phyloP scores from a whole-genome alignment of 2,888 invertebrate genomes.

The Spialia ferax region DNA sequence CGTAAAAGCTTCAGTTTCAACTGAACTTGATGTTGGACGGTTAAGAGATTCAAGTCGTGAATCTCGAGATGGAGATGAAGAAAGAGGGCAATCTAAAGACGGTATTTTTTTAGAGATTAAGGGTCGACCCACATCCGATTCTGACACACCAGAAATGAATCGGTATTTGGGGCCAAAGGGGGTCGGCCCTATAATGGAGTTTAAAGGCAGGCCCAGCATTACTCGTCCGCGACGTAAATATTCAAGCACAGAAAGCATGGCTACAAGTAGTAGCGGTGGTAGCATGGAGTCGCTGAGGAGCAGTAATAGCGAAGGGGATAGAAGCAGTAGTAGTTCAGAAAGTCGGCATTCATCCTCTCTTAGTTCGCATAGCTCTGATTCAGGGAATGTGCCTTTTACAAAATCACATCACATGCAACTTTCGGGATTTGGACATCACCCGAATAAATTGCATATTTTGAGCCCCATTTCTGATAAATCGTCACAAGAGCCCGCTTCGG shows the following conservation, averaged over 20 bases:
- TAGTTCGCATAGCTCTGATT: constrained; percentile 95
- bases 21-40: constrained; percentile 81
- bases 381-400: constrained; percentile 87
- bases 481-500: constrained; percentile 94
- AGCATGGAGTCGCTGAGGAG: constrained; percentile 96
- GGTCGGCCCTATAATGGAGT: constrained; percentile 87
- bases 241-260: constrained; percentile 95
- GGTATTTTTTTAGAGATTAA: constrained; percentile 91
- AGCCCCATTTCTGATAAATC: constrained; percentile 97
- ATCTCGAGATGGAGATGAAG: constrained; percentile 89
- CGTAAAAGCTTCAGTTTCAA: constrained; percentile 81
- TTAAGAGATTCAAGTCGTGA: constrained; percentile 82
- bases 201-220: constrained; percentile 87
- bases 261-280: constrained; percentile 94
- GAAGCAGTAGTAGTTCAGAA: constrained; percentile 94
- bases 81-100: constrained; percentile 90
- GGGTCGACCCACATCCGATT: constrained; percentile 88
- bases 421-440: constrained; percentile 90
- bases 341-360: constrained; percentile 94
- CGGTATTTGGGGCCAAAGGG: constrained; percentile 85
- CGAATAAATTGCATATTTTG: constrained; percentile 93
- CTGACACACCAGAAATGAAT: constrained; percentile 84
- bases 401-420: constrained; percentile 88
- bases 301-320: constrained; percentile 95
- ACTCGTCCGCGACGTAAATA: constrained; percentile 87